Evolutionary conservation across 2,113 vertebrate genomes (phyloP), one percentile per base, ranked within the genome.

Genomic region (Ictalurus furcatus): DNA sequence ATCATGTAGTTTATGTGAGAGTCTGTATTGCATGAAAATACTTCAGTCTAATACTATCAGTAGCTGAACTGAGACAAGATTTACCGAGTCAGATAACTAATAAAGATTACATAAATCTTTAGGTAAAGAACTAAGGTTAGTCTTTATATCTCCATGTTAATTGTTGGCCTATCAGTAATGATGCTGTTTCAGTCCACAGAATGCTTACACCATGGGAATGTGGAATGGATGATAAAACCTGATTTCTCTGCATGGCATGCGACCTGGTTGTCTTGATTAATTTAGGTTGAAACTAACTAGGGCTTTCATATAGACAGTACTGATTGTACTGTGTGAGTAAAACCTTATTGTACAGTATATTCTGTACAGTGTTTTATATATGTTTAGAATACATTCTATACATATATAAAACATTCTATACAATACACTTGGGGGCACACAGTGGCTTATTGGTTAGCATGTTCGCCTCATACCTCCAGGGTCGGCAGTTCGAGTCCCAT

Each of bases 41-140:
- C 16, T 37, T 14, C 4, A 76, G 34, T 74, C 34, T 74, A 23
- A 8, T 44, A 40, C 34, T 40, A 65, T 67, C 83, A 48, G n/a
- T 21, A 69, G 63, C 25, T 11, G 54, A 74, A 40, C 52, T 76
- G 84, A 73, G 61, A 56, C 65, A 52, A 28, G 52, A 37, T 58
- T 23, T 76, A 85, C 65, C 28, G 5, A 6, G 48, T 40, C 13
- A 37, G 21, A 61, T 74, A 54, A 13, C 44, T 23, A n/a, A 19
- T 58, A 30, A 74, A 59, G 69, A 86, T 74, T 74, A 44, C 2
- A 74, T 76, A 73, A 73, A 56, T 21, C n/a, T 58, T 30, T 37
- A 82, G n/a, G 56, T 83, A 59, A 61, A 59, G 69, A 78, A 16
- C 85, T n/a, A 86, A 61, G 71, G 85, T 61, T 40, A 54, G 7